Evolutionary conservation across 2,797 vertebrate genomes (phyloP), one percentile per base, ranked within the genome.

Genomic region (Xyrichtys novacula): DNA sequence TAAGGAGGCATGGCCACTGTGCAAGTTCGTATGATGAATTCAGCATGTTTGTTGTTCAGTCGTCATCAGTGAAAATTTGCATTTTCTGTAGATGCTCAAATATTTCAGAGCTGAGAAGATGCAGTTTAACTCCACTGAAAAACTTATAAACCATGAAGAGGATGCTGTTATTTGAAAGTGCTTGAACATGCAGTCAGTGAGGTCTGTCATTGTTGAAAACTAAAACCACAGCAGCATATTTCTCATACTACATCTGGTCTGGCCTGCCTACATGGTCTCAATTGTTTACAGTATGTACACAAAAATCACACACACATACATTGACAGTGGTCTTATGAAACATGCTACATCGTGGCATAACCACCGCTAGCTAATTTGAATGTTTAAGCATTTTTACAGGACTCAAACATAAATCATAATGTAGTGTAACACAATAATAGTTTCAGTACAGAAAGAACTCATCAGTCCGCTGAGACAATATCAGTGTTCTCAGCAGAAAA

Each of bases 311-410:
- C 23, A 32, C 25, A 71, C 29, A 34, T 44, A 0, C 15, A 20
- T 44, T 22, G 25, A 58, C 44, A 32, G 42, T 58, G 49, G 60
- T 58, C 8, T 10, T 8, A 22, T 67, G 60, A 65, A 7, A 36
- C 22, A 20, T 66, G 64, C 55, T 80, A 75, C 63, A 32, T 73
- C 26, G 20, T 65, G 58, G 38, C 43, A 46, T 36, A 16, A 26
- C 2, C 4, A 39, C 26, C 26, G 56, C n/a, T 39, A 34, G 56
- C n/a, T 39, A 34, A 17, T 17, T 17, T 49, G 7, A 7, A 47
- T 11, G 23, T 43, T 19, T 15, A 23, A 54, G 39, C 17, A 23
- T 56, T 43, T 54, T 20, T 22, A 61, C 28, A 49, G 10, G 44
- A 43, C 46, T 72, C 4, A 54, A 9, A 52, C n/a, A 57, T 38